Base-by-base conservation (phyloP, 2,113 vertebrate species). In the Chroicocephalus ridibundus region DNA sequence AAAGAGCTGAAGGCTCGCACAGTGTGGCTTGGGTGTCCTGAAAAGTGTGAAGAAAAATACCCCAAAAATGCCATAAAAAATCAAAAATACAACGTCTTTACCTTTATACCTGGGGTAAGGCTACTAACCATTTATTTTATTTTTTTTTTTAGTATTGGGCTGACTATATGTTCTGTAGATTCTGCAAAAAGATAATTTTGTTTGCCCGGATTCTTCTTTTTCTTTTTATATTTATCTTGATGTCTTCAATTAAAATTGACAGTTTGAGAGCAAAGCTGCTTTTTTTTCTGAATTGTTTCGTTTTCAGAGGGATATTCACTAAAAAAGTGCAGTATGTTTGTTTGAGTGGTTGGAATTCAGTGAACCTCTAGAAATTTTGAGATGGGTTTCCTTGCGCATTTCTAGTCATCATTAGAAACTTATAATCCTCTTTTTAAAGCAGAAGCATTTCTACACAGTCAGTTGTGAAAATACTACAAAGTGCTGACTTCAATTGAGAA, bases 61-160 rank as follows among this genome's bases (percentile, higher is more conserved):
- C 99, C 99, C 40, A 99, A 98, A 97, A 99, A 99, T 84, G 96
- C 98, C 92, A 99, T 99, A 97, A 99, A 99, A 97, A 99, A 99
- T 98, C 99, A 99, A 94, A 99, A 99, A 97, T 99, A 99, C 97
- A 99, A 99, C 96, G 9, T 99, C 96, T 97, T 99, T 96, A 99
- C 99, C 97, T 99, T 99, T 95, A 98, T 99, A 97, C 99, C 99
- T 91, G 99, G 99, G 99, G 99, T 99, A 98, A 99, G 99, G 96
- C 62, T 57, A 16, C 51, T 71, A 20, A 86, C 42, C 3, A 1
- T 34, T 95, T 38, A 38, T 38, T 88, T 44, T 75, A 22, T n/a
- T 14, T n/a, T 58, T 22, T n/a, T 94, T 78, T 38, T 77, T 96
- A 20, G 19, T 49, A 19, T 26, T 74, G 47, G 22, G 10, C 54